Evolutionary conservation across 2,797 vertebrate species (phyloP), one percentile per base, ranked within the genome.

Genomic region (Parauchenoglanis ngamensis): DNA sequence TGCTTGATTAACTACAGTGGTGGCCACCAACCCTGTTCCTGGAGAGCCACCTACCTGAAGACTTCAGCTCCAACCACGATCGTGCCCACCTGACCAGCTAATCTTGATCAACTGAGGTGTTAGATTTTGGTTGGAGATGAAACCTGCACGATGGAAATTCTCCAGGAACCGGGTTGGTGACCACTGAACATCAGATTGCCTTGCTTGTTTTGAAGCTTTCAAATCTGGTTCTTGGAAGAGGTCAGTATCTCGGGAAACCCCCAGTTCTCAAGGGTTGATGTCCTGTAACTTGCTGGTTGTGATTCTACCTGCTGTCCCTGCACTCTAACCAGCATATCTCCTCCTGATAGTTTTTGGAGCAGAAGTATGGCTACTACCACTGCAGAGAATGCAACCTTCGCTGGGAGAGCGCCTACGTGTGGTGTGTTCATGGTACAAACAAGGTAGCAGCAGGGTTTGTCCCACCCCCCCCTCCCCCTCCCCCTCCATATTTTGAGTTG

Each of bases 371-470:
- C 67, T 99, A 97, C 88, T 99, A 99, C 78, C 98, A 99, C 94
- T 99, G 98, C 95, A 97, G 96, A 93, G 96, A 96, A 70, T 99
- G 98, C 92, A 99, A 98, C 87, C 95, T 98, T 87, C 97, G 98
- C 10, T 99, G 98, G 98, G 98, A 99, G 92, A 99, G 98, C 3
- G 98, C 98, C 0, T 99, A 99, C 1, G 98, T 99, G 86, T 99
- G 98, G 98, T 99, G 98, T 61, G 98, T 99, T 79, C 98, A 99
- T 92, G 98, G 97, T 89, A 99, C 98, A 25, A 99, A 94, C 92
- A 99, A 99, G 97, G 98, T 98, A 92, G 3, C 35, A 46, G 23
- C 10, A 49, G 35, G 7, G 2, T 54, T 76, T n/a, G 0, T 7
- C n/a, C n/a, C n/a, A n/a, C n/a, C n/a, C n/a, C n/a, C n/a, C n/a